phyloP scores from a whole-genome alignment of 2,113 vertebrate genomes.

The Vidua macroura region DNA sequence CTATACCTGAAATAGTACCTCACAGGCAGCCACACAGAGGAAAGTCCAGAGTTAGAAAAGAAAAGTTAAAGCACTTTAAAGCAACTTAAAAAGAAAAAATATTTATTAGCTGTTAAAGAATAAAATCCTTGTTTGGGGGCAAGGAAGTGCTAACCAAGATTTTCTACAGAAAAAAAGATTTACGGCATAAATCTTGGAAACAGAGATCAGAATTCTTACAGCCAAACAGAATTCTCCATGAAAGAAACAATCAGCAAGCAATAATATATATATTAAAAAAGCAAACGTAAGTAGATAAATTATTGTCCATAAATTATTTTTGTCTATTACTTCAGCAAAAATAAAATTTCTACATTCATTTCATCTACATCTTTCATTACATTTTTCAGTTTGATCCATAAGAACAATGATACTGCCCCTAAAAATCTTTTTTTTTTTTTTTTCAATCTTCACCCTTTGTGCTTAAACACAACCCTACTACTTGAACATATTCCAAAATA shows the following conservation, averaged over 20 bases:
- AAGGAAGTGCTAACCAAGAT: neutral
- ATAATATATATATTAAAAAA: neutral
- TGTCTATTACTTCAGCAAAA: neutral
- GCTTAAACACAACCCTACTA: neutral
- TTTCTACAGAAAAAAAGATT: neutral
- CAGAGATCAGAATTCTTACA: slow-evolving; percentile 19
- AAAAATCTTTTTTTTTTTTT: neutral
- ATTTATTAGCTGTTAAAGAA: slow-evolving; percentile 61
- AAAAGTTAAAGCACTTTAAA: slow-evolving; percentile 67
- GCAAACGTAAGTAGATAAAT: neutral
- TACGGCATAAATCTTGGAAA: slow-evolving; percentile 12
- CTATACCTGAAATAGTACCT: slow-evolving; percentile 74
- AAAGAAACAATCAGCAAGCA: slow-evolving; percentile 15
- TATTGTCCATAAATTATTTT: neutral
- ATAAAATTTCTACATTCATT: neutral
- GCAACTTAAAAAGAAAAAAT: slow-evolving; percentile 60
- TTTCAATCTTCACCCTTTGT: neutral
- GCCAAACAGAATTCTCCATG: neutral
- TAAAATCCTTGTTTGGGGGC: slow-evolving; percentile 31
- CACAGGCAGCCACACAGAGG: slow-evolving; percentile 70
- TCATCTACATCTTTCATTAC: neutral
- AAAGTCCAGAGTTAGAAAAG: slow-evolving; percentile 72
- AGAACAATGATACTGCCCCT: neutral
- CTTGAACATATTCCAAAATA: neutral
- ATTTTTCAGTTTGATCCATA: neutral